A percentile compares a stretch with the other conserved stretches of the same genome.
Evolutionary conservation across 92 coral and sea anemone genomes (phyloP).

Genomic region (Zoanthus sansibaricus): DNA sequence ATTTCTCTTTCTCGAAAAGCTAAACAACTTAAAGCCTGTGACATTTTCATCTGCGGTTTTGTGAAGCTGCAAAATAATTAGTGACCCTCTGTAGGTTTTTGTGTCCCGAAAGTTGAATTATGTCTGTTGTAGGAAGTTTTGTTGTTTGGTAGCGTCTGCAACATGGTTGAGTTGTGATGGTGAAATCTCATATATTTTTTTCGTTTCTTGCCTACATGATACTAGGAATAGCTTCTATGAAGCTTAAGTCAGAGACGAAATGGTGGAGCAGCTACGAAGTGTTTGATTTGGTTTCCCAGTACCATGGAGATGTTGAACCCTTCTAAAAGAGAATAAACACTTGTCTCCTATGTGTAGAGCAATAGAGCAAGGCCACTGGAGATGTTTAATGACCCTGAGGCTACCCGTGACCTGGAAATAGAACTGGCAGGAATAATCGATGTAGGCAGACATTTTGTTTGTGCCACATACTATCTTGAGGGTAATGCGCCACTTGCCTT

Average conservation of each 20-base stretch:
- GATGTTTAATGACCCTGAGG: conserved; percentile 38
- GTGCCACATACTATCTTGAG: conserved; percentile 41
- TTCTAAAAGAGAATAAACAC: conserved; percentile 29
- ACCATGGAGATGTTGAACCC: conserved; percentile 3
- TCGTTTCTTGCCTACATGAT: too few species aligned
- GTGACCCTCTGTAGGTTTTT: too few species aligned
- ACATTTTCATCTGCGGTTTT: too few species aligned
- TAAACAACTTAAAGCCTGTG: too few species aligned
- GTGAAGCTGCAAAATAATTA: too few species aligned
- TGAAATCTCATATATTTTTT: too few species aligned
- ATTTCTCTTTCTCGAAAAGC: too few species aligned
- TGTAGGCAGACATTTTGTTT: conserved; percentile 46
- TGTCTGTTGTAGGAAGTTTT: too few species aligned
- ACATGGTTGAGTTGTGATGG: too few species aligned
- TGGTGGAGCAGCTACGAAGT: conserved; percentile 46
- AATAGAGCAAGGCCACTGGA: conserved; percentile 17
- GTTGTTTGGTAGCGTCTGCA: too few species aligned
- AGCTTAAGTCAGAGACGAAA: conserved; percentile 30
- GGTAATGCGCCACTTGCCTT: conserved; percentile 3
- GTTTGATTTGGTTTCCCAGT: conserved; percentile 18
- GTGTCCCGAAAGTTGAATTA: too few species aligned
- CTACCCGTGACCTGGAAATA: conserved; percentile 17
- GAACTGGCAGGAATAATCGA: conserved; percentile 44
- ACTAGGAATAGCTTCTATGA: background rate
- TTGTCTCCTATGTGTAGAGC: conserved; percentile 19